Conservation (phyloP, 2,113 vertebrate genomes). For the Callithrix jacchus region DNA sequence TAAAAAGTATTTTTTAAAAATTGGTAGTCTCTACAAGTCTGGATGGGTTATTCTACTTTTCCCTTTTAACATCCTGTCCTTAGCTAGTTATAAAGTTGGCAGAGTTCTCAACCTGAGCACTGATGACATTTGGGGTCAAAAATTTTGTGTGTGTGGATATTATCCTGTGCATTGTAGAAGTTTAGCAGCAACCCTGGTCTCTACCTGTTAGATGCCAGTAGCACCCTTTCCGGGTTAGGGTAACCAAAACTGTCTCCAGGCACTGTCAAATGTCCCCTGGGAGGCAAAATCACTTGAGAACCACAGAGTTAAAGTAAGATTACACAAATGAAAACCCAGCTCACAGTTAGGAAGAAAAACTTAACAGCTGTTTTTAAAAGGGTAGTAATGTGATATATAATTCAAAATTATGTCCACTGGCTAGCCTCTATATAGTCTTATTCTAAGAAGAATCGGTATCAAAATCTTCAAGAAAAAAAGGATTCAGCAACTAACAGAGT, state of each 20-base stretch:
- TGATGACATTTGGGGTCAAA: neutral
- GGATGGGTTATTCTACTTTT: neutral
- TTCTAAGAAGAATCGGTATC: neutral
- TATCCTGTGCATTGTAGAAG: accelerated
- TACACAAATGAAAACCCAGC: neutral
- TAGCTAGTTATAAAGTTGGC: neutral
- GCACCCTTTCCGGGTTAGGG: neutral
- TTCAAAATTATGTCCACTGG: neutral
- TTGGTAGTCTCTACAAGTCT: neutral
- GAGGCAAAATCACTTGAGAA: neutral
- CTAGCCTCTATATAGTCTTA: neutral
- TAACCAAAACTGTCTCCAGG: neutral
- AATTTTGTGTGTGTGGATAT: neutral
- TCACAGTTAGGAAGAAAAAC: neutral
- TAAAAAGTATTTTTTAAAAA: too few species aligned
- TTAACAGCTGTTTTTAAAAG: neutral
- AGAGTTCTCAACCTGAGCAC: neutral
- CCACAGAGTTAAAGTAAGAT: neutral
- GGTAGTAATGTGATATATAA: neutral
- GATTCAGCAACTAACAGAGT: neutral
- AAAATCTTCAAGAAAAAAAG: neutral
- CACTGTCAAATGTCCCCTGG: neutral
- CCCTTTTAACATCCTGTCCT: neutral
- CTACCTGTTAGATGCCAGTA: neutral
- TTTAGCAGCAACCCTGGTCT: neutral